phyloP scores from a whole-genome alignment of 2,113 vertebrate species.

The Hippoglossus stenolepis region DNA sequence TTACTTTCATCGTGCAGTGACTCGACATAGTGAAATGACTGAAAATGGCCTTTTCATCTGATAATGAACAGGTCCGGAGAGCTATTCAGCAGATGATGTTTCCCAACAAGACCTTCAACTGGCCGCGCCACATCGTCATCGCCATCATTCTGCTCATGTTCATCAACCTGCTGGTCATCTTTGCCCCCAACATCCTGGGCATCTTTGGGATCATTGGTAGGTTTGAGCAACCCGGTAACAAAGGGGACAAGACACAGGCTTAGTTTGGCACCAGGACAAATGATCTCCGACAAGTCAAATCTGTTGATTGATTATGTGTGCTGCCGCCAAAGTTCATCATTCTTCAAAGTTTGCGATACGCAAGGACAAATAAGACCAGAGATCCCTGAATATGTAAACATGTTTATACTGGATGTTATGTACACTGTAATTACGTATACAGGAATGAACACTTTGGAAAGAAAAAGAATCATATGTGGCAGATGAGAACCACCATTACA shows the following conservation, averaged over 20 bases:
- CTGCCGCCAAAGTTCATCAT: too few relatives aligned
- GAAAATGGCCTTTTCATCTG: not conserved
- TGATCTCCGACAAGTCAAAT: too few relatives aligned
- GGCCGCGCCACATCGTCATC: conserved; percentile 90
- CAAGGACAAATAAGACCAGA: too few relatives aligned
- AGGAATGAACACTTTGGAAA: too few relatives aligned
- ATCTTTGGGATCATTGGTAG: conserved; percentile 98
- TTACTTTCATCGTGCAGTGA: not conserved
- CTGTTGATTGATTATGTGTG: too few relatives aligned
- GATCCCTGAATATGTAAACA: too few relatives aligned
- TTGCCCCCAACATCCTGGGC: conserved; percentile 96
- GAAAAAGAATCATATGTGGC: too few relatives aligned
- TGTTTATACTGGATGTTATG: too few relatives aligned
- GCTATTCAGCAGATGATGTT: conserved; percentile 98
- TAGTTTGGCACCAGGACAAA: not conserved
- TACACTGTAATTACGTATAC: too few relatives aligned
- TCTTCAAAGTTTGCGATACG: too few relatives aligned
- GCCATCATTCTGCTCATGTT: conserved; percentile 87
- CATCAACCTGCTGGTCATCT: conserved; percentile 97
- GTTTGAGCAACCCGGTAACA: conserved; percentile 41
- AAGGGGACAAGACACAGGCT: not conserved
- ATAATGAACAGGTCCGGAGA: conserved; percentile 87
- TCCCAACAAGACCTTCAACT: conserved; percentile 93
- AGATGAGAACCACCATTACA: too few relatives aligned
- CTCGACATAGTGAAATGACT: not conserved